Evolutionary conservation across 2,113 vertebrate genomes (phyloP).

Genomic region (Centropus unirufus): DNA sequence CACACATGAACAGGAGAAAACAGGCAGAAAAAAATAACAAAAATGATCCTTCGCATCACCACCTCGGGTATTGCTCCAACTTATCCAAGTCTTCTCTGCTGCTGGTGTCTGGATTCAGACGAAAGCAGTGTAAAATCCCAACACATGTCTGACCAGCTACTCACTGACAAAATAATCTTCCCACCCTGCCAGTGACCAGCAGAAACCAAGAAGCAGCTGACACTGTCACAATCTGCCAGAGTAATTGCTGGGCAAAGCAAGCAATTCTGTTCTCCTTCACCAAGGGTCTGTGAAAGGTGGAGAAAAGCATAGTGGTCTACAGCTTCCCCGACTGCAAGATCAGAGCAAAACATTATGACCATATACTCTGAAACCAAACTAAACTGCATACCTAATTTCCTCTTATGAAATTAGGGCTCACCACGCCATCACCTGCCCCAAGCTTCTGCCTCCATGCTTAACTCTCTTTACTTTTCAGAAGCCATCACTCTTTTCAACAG

Average conservation of each 20-base stretch:
- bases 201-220: background rate
- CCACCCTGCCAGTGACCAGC: background rate
- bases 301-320: background rate
- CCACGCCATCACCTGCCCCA: background rate
- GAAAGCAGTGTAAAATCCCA: background rate
- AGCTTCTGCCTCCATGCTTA: background rate
- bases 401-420: background rate
- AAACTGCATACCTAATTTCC: background rate
- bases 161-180: background rate
- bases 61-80: background rate
- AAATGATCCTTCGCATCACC: background rate
- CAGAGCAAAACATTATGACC: background rate
- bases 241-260: background rate
- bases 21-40: background rate
- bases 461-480: background rate
- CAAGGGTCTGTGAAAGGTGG: background rate
- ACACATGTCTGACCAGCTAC: background rate
- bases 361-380: background rate
- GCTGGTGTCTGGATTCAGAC: background rate
- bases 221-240: background rate
- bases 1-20: background rate
- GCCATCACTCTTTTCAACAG: background rate
- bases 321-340: background rate
- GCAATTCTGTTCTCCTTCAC: background rate
- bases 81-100: background rate